phyloP scores from a whole-genome alignment of 2,888 invertebrate species.

The Phengaris alcon region DNA sequence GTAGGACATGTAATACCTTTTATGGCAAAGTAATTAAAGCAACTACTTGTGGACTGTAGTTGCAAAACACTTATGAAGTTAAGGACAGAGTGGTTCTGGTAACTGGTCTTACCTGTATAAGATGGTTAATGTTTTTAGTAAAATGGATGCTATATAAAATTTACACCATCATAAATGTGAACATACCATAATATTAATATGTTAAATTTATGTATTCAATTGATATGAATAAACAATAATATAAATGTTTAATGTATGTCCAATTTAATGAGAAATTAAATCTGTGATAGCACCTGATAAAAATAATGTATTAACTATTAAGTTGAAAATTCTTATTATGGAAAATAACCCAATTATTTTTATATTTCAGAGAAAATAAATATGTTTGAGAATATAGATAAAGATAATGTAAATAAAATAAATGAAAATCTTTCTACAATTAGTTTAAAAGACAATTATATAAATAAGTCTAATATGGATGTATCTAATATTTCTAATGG shows the following conservation, averaged over 20 bases:
- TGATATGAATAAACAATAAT: background rate
- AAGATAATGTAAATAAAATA: slow-evolving; percentile 50
- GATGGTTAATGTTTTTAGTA: slow-evolving; percentile 3
- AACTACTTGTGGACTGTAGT: slow-evolving; percentile 12
- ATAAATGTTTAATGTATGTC: background rate
- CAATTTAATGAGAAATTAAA: background rate
- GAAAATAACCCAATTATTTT: background rate
- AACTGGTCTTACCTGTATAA: slow-evolving; percentile 16
- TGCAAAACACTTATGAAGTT: slow-evolving; percentile 9
- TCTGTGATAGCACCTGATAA: background rate
- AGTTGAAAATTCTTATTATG: background rate
- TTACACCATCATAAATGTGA: background rate
- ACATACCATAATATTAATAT: background rate
- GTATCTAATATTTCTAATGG: slow-evolving; percentile 40
- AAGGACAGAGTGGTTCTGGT: slow-evolving; percentile 15
- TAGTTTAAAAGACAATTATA: slow-evolving; percentile 58
- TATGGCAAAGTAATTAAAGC: slow-evolving; percentile 3
- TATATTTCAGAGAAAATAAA: slow-evolving; percentile 71
- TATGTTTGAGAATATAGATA: slow-evolving; percentile 70
- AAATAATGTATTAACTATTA: background rate
- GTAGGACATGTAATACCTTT: slow-evolving; percentile 19
- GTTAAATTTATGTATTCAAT: too few relatives aligned
- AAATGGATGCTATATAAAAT: background rate
- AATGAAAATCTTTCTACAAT: slow-evolving; percentile 61
- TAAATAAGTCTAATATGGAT: slow-evolving; percentile 53